Evolutionary conservation across 2,888 invertebrate species (phyloP).

Genomic region (Drosophila subquinaria): DNA sequence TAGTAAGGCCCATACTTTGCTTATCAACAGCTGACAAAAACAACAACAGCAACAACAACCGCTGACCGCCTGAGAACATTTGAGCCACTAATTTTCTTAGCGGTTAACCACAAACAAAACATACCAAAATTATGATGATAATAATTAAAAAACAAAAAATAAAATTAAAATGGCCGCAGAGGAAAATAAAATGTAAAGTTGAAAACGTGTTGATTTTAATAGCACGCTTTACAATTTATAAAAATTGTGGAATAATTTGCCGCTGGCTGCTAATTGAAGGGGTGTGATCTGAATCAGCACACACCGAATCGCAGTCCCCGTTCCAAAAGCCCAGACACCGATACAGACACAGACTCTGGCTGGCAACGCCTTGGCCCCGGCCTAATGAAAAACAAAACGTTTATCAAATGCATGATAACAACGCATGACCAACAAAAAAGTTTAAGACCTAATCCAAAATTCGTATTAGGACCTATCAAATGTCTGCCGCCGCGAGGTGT

Average conservation of each 20-base stretch:
- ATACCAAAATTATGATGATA: conserved; percentile 7
- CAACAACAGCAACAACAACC: conserved; percentile 33
- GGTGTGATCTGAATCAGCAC: conserved; percentile 63
- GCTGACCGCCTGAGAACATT: conserved; percentile 48
- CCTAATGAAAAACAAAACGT: conserved; percentile 78
- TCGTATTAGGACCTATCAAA: conserved; percentile 53
- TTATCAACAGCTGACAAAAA: conserved; percentile 52
- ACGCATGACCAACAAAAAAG: conserved; percentile 44
- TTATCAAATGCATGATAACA: conserved; percentile 79
- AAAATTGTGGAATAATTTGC: conserved; percentile 51
- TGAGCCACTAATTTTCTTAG: conserved; percentile 21
- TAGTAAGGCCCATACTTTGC: conserved; percentile 58
- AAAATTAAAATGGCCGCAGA: conserved; percentile 50
- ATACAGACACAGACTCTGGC: background rate
- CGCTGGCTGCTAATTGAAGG: conserved; percentile 70
- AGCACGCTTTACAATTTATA: conserved; percentile 26
- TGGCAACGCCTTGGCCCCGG: conserved; percentile 10
- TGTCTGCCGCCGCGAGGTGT: conserved; percentile 62
- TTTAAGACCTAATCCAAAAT: conserved; percentile 17
- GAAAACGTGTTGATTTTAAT: conserved; percentile 34
- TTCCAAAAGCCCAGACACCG: background rate
- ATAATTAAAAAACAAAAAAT: background rate
- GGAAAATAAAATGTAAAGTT: background rate
- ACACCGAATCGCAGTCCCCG: conserved; percentile 1
- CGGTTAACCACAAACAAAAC: conserved; percentile 31